Conservation (phyloP, 2,797 vertebrate genomes). For the Dallia pectoralis region DNA sequence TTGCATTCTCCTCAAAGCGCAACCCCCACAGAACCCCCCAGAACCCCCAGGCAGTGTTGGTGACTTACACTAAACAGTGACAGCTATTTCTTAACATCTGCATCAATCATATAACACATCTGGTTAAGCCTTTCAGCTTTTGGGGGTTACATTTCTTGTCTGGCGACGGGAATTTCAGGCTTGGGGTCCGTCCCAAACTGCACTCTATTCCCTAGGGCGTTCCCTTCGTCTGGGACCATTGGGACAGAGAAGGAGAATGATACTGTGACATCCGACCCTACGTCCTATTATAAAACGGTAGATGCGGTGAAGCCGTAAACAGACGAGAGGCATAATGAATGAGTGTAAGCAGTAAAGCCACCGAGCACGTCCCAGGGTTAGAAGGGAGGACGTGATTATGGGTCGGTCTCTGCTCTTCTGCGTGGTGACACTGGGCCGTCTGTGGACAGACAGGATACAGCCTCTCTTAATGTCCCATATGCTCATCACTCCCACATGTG, state of each 20-base stretch:
- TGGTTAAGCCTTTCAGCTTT: neutral
- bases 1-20: constrained; percentile 27
- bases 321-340: constrained; percentile 36
- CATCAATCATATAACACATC: constrained; percentile 16
- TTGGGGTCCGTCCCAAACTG: neutral
- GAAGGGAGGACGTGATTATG: constrained; percentile 45
- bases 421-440: constrained; percentile 19
- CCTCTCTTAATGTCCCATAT: constrained; percentile 63
- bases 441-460: constrained; percentile 35
- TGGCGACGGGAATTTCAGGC: neutral
- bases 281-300: neutral
- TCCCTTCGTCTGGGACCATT: too few species aligned
- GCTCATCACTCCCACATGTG: constrained; percentile 44
- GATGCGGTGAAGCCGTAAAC: constrained; percentile 12
- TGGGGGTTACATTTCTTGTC: neutral
- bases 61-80: constrained; percentile 20
- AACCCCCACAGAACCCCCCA: too few species aligned
- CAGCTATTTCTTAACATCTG: constrained; percentile 16
- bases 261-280: neutral
- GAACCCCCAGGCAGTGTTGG: constrained; percentile 2
- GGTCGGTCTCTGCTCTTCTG: constrained; percentile 29
- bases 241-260: neutral
- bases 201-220: too few species aligned
- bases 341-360: constrained; percentile 26
- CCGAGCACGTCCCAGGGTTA: constrained; percentile 30